Conservation (phyloP, 2,113 vertebrate genomes). For the Gnathonemus longibarbis region DNA sequence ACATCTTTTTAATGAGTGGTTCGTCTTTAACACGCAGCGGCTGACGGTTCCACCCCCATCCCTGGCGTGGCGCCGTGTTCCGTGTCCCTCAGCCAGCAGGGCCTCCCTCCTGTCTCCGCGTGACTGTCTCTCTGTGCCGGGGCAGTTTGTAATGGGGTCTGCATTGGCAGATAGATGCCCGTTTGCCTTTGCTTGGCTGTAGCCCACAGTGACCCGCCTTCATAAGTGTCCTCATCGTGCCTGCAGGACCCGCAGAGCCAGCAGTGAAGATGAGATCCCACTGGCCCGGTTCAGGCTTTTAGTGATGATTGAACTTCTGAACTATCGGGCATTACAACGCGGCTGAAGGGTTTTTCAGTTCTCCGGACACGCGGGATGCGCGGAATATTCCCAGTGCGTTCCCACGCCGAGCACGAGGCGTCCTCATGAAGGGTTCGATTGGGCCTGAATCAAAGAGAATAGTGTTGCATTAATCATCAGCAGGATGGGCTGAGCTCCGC, state of each 20-base stretch:
- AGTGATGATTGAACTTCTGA: background rate
- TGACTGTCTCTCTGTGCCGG: background rate
- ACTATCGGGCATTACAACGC: background rate
- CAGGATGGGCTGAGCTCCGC: background rate
- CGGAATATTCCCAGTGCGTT: background rate
- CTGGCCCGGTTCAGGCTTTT: background rate
- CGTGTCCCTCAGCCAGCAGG: background rate
- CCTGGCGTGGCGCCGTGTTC: background rate
- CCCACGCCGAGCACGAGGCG: background rate
- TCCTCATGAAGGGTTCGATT: background rate
- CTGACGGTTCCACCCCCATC: background rate
- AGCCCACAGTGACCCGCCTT: background rate
- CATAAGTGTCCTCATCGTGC: background rate
- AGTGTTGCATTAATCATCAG: conserved; percentile 17
- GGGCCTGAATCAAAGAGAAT: conserved; percentile 11
- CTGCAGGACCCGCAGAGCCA: background rate
- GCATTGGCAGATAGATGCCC: background rate
- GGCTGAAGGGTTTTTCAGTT: background rate
- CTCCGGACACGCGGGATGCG: background rate
- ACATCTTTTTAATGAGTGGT: background rate
- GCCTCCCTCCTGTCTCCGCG: background rate
- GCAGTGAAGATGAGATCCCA: background rate
- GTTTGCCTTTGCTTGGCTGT: background rate
- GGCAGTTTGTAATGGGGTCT: background rate
- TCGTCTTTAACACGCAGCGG: background rate